Percentiles rank a stretch among this genome's conserved stretches.
Evolutionary conservation across 2,113 vertebrate genomes (phyloP).

Genomic region (Nanorana parkeri): DNA sequence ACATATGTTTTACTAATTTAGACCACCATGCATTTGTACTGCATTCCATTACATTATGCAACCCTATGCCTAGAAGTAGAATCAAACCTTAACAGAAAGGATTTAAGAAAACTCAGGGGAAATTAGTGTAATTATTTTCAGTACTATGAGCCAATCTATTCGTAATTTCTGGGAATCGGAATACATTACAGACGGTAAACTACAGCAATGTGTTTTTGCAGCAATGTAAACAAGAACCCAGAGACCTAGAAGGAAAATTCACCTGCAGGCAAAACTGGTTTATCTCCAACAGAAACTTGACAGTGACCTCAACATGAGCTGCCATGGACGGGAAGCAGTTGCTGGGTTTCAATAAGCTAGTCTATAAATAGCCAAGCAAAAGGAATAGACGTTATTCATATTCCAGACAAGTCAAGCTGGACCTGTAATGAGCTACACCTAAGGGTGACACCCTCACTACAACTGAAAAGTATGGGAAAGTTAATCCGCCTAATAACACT

Average conservation of each 20-base stretch:
- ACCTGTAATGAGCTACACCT: conserved; percentile 47
- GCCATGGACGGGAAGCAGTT: background rate
- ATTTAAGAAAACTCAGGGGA: background rate
- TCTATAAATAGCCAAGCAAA: conserved; percentile 49
- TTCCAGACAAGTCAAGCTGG: conserved; percentile 54
- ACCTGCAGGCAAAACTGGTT: conserved; percentile 56
- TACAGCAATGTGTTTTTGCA: conserved; percentile 7
- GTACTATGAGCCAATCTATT: background rate
- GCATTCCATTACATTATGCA: no score
- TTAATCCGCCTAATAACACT: background rate
- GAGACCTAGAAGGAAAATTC: conserved; percentile 46
- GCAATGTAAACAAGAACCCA: conserved; percentile 42
- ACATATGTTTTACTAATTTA: no score
- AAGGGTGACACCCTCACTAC: conserved; percentile 27
- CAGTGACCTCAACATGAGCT: conserved; percentile 38
- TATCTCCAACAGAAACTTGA: conserved; percentile 52
- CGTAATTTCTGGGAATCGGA: conserved; percentile 5
- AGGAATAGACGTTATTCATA: conserved; percentile 37
- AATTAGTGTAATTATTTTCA: background rate
- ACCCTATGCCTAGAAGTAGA: no score
- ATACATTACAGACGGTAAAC: background rate
- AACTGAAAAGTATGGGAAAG: conserved; percentile 37
- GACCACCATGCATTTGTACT: no score
- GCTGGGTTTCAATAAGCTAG: conserved; percentile 42
- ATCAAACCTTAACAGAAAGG: no score